Evolutionary conservation across 2,888 invertebrate genomes (phyloP).

Genomic region (Cerceris rybyensis): DNA sequence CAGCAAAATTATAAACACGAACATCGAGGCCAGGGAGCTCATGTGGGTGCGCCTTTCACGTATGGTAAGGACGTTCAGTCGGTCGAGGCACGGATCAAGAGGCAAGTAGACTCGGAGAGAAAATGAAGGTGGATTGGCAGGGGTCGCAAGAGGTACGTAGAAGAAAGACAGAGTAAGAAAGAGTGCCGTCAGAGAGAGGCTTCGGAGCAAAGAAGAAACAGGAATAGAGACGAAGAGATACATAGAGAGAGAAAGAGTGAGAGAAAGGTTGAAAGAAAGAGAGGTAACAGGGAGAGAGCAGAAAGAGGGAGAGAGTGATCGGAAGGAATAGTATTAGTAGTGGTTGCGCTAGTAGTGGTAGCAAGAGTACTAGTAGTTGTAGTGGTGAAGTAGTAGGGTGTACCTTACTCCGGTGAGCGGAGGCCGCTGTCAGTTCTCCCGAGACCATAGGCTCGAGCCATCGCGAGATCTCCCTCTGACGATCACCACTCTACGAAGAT

Average conservation of each 20-base stretch:
- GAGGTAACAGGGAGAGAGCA: constrained; percentile 25
- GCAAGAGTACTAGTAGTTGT: constrained; percentile 64
- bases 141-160: constrained; percentile 38
- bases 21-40: constrained; percentile 40
- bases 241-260: constrained; percentile 11
- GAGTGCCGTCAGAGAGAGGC: constrained; percentile 21
- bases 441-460: constrained; percentile 75
- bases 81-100: constrained; percentile 47
- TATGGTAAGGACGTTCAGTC: constrained; percentile 61
- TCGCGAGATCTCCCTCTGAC: constrained; percentile 70
- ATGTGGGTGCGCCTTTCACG: constrained; percentile 69
- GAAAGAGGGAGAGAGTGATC: constrained; percentile 61
- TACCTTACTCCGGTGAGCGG: constrained; percentile 76
- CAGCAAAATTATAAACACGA: constrained; percentile 49
- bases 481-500: constrained; percentile 50
- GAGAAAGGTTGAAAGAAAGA: constrained; percentile 10
- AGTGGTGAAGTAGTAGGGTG: constrained; percentile 72
- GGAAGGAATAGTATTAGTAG: constrained; percentile 55
- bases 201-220: constrained; percentile 9
- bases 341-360: constrained; percentile 60
- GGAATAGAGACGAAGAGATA: constrained; percentile 14
- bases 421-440: constrained; percentile 76
- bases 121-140: constrained; percentile 67
- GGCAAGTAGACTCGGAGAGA: constrained; percentile 45
- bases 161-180: constrained; percentile 37